A percentile compares a stretch with the other conserved stretches of the same genome.
phyloP scores from a whole-genome alignment of 2,797 vertebrate genomes.

The Oryzias sinensis region DNA sequence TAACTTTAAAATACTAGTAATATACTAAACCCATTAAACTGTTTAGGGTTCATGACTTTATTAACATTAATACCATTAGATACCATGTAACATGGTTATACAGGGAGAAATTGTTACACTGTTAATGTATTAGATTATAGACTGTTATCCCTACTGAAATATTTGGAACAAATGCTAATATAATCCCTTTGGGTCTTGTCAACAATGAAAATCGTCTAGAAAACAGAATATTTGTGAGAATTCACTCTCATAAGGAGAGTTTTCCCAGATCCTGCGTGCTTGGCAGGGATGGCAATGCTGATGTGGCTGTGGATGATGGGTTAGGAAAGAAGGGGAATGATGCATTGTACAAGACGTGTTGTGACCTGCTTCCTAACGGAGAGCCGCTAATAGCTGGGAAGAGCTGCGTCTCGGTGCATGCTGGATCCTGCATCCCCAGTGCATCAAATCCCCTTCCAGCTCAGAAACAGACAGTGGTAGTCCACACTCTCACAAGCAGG shows the following conservation, averaged over 20 bases:
- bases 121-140: no score
- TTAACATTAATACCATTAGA: no score
- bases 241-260: constrained; percentile 16
- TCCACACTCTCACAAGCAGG: constrained; percentile 8
- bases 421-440: constrained; percentile 58
- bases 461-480: constrained; percentile 27
- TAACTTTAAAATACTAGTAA: no score
- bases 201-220: constrained; percentile 1
- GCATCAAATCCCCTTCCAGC: constrained; percentile 42
- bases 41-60: no score
- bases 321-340: constrained; percentile 51
- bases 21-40: no score
- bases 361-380: constrained; percentile 72
- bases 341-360: constrained; percentile 73
- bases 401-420: constrained; percentile 62
- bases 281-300: constrained; percentile 32
- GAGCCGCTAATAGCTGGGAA: constrained; percentile 76
- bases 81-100: no score
- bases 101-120: no score
- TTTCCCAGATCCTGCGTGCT: constrained; percentile 21
- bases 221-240: constrained; percentile 12
- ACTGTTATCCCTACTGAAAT: no score
- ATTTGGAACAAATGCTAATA: no score
- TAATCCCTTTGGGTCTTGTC: neutral
- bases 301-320: constrained; percentile 69